Base-by-base conservation (phyloP, 2,113 vertebrate species). In the Microcebus murinus region DNA sequence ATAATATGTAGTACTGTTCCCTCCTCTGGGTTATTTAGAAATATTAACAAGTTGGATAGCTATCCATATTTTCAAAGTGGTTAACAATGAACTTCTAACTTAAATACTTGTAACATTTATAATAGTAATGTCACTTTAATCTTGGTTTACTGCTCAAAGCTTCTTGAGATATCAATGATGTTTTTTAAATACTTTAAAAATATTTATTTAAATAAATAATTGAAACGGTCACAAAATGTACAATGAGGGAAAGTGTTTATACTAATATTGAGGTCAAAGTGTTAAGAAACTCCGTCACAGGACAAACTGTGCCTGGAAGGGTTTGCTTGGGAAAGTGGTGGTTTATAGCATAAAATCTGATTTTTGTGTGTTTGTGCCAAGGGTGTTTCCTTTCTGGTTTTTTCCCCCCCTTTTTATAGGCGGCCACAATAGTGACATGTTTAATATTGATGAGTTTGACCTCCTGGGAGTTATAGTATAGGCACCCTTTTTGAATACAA, bases 401-500 rank as follows among this genome's bases (percentile, higher is more conserved):
- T 85, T 59, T 67, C 18, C 4, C 14, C 14, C 1, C 52, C 61
- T 91, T 98, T 97, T 98, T 94, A 90, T 73, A 67, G 23, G 80
- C 27, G 8, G 71, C 93, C 96, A 98, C 97, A 98, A 98, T 97
- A 90, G 90, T 82, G 61, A 29, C 80, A 7, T 95, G 82, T 97
- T 98, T 98, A 98, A 99, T 99, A 99, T 98, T 98, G 97, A 99
- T 99, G 98, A 99, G 95, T n/a, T 95, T 92, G 95, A 97, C 97
- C 98, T 98, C 84, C 50, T 94, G 97, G 92, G 98, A 98, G 91
- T 97, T 98, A 98, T 90, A 92, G 92, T 93, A 90, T 97, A 97
- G 84, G 97, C 80, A 97, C 91, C 87, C 95, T 87, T 96, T 98
- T 96, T 94, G 97, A 98, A 98, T 98, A 98, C 98, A 97, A 97